Conservation (phyloP, 1,140 invertebrate species). For the Epicauta chinensis region DNA sequence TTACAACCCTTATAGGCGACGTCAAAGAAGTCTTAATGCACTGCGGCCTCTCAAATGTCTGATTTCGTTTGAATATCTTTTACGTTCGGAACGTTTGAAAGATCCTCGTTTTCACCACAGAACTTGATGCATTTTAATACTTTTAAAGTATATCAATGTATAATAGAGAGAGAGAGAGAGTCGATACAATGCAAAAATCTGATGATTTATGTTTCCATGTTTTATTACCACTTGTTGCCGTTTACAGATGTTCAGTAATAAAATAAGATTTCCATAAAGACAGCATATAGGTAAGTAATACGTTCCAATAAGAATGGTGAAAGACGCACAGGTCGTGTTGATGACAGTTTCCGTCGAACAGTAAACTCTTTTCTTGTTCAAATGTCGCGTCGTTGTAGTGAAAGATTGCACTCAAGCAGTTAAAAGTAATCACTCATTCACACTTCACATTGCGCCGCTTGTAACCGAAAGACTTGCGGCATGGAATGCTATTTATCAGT, state of each 20-base stretch:
- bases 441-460: conserved; percentile 20
- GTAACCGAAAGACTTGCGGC: conserved; percentile 19
- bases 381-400: conserved; percentile 7
- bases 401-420: conserved; percentile 13
- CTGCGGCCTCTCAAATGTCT: conserved; percentile 13
- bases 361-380: conserved; percentile 1
- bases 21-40: conserved; percentile 15
- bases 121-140: too few species aligned
- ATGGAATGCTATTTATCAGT: conserved; percentile 23
- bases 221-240: too few species aligned
- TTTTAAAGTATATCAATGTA: too few species aligned
- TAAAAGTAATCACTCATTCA: conserved; percentile 23
- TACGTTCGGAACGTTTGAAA: conserved; percentile 7
- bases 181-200: too few species aligned
- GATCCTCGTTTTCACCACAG: neutral
- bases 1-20: conserved; percentile 11
- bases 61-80: conserved; percentile 16
- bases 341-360: neutral
- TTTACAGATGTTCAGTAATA: too few species aligned
- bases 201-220: too few species aligned
- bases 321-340: too few species aligned
- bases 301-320: too few species aligned
- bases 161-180: too few species aligned
- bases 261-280: too few species aligned
- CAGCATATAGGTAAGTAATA: too few species aligned